Conservation (phyloP, 1,140 invertebrate species). For the Euura lappo region DNA sequence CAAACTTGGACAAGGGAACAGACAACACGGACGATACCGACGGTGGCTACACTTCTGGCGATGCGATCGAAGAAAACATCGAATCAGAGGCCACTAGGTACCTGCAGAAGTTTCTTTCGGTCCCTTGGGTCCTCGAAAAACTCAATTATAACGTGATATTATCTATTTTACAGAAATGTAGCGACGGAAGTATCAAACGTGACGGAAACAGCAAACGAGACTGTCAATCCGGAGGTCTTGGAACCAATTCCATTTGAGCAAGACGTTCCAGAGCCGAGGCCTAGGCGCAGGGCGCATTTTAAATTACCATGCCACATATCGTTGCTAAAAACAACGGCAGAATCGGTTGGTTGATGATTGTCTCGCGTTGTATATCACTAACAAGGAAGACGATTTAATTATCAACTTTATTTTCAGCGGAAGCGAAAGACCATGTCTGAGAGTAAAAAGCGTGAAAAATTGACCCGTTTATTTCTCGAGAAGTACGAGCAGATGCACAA, state of each 20-base stretch:
- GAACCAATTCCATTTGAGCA: slow-evolving; percentile 44
- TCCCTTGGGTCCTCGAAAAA: too few relatives aligned
- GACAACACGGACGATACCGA: slow-evolving; percentile 19
- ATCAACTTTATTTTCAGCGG: slow-evolving; percentile 23
- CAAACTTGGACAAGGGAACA: neutral
- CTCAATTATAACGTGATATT: neutral
- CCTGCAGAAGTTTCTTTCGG: slow-evolving; percentile 11
- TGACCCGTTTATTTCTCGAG: slow-evolving; percentile 21
- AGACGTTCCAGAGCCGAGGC: slow-evolving; percentile 37
- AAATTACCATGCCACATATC: slow-evolving; percentile 45
- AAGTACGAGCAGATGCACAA: slow-evolving; percentile 27
- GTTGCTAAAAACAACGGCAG: slow-evolving; percentile 25
- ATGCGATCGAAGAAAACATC: slow-evolving; percentile 11
- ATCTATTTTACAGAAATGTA: slow-evolving; percentile 5
- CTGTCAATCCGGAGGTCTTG: slow-evolving; percentile 12
- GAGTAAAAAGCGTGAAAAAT: slow-evolving; percentile 13
- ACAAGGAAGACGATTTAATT: neutral
- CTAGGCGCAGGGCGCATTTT: slow-evolving; percentile 32
- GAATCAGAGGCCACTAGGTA: slow-evolving; percentile 24
- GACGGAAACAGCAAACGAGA: too few relatives aligned
- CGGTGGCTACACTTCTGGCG: slow-evolving; percentile 23
- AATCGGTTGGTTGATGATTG: slow-evolving; percentile 18
- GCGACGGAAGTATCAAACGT: neutral
- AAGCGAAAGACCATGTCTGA: slow-evolving; percentile 28
- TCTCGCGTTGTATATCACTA: neutral